These are phyloP conservation scores for Melikaiella ostensackeni DNA, from an alignment of 2,888 invertebrate species.

Conservation along the genomic window DNA sequence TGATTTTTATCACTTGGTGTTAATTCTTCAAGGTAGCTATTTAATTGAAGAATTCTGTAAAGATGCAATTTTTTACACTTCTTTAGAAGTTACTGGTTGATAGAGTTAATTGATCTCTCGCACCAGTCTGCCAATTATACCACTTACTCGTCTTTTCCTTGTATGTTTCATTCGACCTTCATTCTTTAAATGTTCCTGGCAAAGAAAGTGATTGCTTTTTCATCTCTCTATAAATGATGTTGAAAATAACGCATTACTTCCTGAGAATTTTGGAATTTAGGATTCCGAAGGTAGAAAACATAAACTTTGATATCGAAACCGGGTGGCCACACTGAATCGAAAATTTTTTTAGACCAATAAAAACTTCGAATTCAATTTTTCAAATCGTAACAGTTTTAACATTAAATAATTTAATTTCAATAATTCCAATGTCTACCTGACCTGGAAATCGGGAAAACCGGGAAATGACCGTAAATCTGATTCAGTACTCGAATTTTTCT, in stretches of 20 bases:
- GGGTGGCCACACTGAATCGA: too few species aligned
- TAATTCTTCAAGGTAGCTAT: not conserved
- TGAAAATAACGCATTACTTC: not conserved
- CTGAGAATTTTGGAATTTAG: not conserved
- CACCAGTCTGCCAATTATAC: slow-evolving; percentile 19
- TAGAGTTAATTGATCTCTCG: slow-evolving; percentile 11
- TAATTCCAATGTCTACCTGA: too few species aligned
- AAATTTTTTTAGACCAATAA: too few species aligned
- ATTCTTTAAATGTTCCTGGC: slow-evolving; percentile 4
- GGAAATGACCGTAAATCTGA: too few species aligned
- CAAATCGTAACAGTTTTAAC: too few species aligned
- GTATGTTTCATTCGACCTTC: slow-evolving; percentile 11
- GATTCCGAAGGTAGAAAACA: too few species aligned
- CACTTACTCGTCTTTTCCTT: slow-evolving; percentile 16
- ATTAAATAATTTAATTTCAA: too few species aligned
- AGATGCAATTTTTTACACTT: not conserved
- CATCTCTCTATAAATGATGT: not conserved
- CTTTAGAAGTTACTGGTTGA: not conserved
- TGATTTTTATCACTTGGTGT: not conserved
- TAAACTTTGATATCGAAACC: too few species aligned
- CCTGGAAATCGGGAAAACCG: too few species aligned
- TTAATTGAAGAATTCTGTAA: not conserved
- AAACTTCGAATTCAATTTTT: too few species aligned
- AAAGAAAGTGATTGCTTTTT: slow-evolving; percentile 8
- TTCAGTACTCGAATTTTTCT: too few species aligned